phyloP scores from a whole-genome alignment of 2,113 vertebrate genomes.

The Rattus rattus region DNA sequence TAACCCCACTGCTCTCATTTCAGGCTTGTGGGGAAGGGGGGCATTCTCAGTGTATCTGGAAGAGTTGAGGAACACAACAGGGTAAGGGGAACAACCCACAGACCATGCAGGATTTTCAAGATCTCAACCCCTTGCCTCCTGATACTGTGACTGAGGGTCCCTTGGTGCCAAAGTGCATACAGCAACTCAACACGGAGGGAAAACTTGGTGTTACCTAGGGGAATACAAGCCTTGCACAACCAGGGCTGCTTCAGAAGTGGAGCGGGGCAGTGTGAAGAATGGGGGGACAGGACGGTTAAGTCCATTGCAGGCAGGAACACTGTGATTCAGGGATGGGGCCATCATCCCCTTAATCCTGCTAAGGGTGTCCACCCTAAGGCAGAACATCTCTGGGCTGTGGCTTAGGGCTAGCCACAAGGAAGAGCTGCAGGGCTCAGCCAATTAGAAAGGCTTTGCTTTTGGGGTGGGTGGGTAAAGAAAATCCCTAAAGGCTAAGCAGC shows the following conservation, averaged over 20 bases:
- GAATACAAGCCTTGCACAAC: fast-evolving
- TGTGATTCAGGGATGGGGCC: not conserved
- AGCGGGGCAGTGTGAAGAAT: not conserved
- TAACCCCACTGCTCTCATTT: fast-evolving
- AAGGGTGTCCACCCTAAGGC: not conserved
- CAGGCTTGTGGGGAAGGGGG: not conserved
- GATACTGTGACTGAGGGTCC: too few species aligned
- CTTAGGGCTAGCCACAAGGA: not conserved
- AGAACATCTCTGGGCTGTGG: fast-evolving
- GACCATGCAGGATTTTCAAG: fast-evolving
- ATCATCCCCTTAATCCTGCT: too few species aligned
- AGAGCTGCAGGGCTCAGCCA: not conserved
- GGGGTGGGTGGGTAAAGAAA: not conserved
- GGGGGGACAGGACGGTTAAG: not conserved
- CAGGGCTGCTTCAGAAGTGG: not conserved
- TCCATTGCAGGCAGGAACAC: not conserved
- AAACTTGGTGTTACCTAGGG: not conserved
- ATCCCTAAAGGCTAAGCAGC: not conserved
- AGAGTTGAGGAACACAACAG: not conserved
- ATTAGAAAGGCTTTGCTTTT: not conserved
- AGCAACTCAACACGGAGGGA: not conserved
- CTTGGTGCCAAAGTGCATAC: not conserved
- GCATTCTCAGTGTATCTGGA: too few species aligned
- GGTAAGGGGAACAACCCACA: too few species aligned
- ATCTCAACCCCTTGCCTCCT: not conserved